Evolutionary conservation across 2,797 vertebrate species (phyloP), one percentile per base, ranked within the genome.

Genomic region (Urosaurus nigricauda): DNA sequence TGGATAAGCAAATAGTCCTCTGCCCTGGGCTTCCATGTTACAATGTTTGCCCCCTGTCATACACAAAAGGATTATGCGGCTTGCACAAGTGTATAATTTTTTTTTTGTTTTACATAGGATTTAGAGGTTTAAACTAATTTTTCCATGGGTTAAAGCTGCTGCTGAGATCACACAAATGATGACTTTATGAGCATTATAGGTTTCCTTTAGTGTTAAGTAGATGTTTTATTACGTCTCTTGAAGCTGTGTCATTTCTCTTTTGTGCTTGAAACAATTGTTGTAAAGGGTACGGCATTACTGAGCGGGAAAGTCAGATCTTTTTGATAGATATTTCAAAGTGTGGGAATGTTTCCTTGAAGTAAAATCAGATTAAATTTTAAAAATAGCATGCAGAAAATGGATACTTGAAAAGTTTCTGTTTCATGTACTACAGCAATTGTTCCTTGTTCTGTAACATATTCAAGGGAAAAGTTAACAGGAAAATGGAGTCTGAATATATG

Each of bases 311-410:
- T 53, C 58, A 85, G 58, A 47, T 77, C 35, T 32, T 60, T 35
- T 77, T 85, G 73, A 75, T n/a, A 77, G 71, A 75, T 13, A 63
- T 12, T 71, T 13, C 24, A 58, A 79, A 71, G 63, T 53, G 65
- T 70, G 26, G 29, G 43, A 79, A 63, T 79, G 51, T 24, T 26
- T 70, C 74, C 75, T 87, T 37, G 85, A 87, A 80, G 7, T 87
- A n/a, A 85, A 85, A 43, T 85, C 40, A 85, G 77, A 78, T 51
- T 73, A 85, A 80, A 26, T 87, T 56, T 26, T 13, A 65, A 47
- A 78, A 71, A 53, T 51, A 85, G 43, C 32, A n/a, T 87, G 78
- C 29, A 37, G 87, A 68, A 26, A 81, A 74, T 35, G 35, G 51
- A 35, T 63, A 24, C 43, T 65, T 82, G 58, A 40, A 91, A 75